Conservation (phyloP, 1,140 invertebrate species). For the Drosophila bipectinata region DNA sequence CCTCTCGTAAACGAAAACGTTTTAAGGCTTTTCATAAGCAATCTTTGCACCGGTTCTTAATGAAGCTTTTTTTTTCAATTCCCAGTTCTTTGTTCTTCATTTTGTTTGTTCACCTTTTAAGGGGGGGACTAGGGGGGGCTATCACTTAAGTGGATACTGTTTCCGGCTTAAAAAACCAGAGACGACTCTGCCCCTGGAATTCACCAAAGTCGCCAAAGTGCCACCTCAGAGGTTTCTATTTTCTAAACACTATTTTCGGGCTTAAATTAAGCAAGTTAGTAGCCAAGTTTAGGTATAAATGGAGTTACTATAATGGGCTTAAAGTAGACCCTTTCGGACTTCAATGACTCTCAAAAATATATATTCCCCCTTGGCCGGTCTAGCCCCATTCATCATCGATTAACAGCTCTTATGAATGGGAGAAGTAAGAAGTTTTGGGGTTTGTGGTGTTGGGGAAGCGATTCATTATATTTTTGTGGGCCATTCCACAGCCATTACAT, state of each 20-base stretch:
- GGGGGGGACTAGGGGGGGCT: neutral
- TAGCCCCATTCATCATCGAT: slow-evolving; percentile 45
- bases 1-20: slow-evolving; percentile 79
- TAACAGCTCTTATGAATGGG: slow-evolving; percentile 72
- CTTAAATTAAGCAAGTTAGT: neutral
- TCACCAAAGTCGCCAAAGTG: slow-evolving; percentile 6
- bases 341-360: neutral
- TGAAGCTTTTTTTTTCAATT: slow-evolving; percentile 1
- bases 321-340: neutral
- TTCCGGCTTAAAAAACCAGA: slow-evolving; percentile 13
- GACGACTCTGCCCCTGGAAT: neutral
- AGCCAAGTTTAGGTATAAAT: neutral
- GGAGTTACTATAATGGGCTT: no score
- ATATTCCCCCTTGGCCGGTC: neutral
- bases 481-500: slow-evolving; percentile 27
- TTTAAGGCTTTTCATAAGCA: slow-evolving; percentile 75
- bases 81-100: slow-evolving; percentile 28
- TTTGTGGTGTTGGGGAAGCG: neutral
- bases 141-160: slow-evolving; percentile 22
- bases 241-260: neutral
- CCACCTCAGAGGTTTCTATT: neutral
- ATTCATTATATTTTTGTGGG: neutral
- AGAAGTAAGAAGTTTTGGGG: slow-evolving; percentile 13
- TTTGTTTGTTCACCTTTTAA: slow-evolving; percentile 29
- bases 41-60: slow-evolving; percentile 42